phyloP scores from a whole-genome alignment of 2,888 invertebrate species.

The Catocala sponsa region DNA sequence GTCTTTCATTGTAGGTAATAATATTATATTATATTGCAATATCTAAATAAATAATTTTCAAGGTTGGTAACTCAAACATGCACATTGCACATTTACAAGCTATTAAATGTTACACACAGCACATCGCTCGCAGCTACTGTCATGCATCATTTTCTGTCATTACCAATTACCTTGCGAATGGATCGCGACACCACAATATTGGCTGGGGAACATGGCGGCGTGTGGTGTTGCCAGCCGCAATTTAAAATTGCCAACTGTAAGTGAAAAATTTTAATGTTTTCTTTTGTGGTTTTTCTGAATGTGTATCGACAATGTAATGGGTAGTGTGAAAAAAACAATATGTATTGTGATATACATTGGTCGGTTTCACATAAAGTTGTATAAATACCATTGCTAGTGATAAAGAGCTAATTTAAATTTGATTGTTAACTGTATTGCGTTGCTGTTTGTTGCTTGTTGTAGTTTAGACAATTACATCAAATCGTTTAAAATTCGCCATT shows the following conservation, averaged over 20 bases:
- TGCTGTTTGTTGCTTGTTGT: too few relatives aligned
- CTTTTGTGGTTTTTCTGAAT: slow-evolving; percentile 36
- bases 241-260: slow-evolving; percentile 48
- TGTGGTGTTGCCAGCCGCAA: slow-evolving; percentile 65
- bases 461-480: too few relatives aligned
- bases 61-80: slow-evolving; percentile 56
- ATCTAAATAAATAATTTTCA: slow-evolving; percentile 18
- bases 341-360: neutral
- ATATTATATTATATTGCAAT: too few relatives aligned
- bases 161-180: slow-evolving; percentile 81
- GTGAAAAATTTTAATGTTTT: slow-evolving; percentile 38
- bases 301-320: neutral
- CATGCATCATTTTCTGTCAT: slow-evolving; percentile 85
- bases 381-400: too few relatives aligned
- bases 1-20: too few relatives aligned
- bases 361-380: neutral
- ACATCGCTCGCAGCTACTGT: slow-evolving; percentile 82
- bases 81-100: slow-evolving; percentile 61
- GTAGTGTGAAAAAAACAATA: neutral
- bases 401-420: too few relatives aligned
- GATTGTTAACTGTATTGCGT: too few relatives aligned
- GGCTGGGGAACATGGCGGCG: slow-evolving; percentile 65
- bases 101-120: slow-evolving; percentile 68
- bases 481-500: too few relatives aligned
- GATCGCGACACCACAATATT: slow-evolving; percentile 63